phyloP scores from a whole-genome alignment of 2,888 invertebrate genomes.

The Glyphotaelius pellucidus region DNA sequence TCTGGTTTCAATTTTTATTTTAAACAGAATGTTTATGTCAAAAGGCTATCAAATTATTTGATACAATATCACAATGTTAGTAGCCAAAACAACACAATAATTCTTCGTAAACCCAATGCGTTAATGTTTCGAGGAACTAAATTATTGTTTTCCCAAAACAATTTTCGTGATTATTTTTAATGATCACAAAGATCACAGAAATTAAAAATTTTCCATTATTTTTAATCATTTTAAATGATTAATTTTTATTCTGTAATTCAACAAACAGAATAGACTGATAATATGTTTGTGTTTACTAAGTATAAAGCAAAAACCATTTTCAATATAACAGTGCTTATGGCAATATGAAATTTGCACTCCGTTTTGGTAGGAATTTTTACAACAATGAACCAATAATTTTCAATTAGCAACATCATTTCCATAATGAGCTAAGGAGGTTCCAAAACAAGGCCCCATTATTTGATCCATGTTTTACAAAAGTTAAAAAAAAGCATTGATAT shows the following conservation, averaged over 20 bases:
- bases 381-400: neutral
- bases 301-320: neutral
- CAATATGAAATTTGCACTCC: neutral
- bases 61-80: neutral
- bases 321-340: too few relatives aligned
- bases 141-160: neutral
- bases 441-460: neutral
- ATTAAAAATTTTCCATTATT: neutral
- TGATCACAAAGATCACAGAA: neutral
- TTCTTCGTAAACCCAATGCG: neutral
- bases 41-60: slow-evolving; percentile 13
- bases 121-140: neutral
- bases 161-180: neutral
- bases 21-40: neutral
- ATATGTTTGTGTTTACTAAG: neutral
- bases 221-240: neutral
- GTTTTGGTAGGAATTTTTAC: neutral
- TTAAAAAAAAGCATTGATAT: too few relatives aligned
- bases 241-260: neutral
- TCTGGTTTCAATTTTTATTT: neutral
- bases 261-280: neutral
- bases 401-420: neutral
- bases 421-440: neutral
- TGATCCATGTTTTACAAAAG: neutral
- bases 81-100: neutral